A percentile compares a stretch with the other conserved stretches of the same genome.
These are phyloP conservation scores for Acanthisitta chloris DNA, from an alignment of 2,113 vertebrate genomes.

Conservation along the genomic window DNA sequence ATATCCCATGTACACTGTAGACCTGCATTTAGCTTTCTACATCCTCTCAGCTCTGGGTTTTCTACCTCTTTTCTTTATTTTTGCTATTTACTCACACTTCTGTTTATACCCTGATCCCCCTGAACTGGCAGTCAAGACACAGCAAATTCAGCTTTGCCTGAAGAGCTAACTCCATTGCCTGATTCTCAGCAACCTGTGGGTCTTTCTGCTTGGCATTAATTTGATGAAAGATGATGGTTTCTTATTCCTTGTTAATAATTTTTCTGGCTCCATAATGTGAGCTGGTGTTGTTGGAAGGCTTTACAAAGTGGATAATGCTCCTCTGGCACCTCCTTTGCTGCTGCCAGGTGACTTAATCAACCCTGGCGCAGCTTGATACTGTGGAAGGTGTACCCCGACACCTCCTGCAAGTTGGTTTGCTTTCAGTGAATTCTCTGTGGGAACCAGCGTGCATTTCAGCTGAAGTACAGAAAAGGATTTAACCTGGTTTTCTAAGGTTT, in stretches of 20 bases:
- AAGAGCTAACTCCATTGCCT: neutral
- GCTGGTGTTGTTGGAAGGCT: neutral
- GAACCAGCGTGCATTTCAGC: neutral
- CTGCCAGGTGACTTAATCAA: neutral
- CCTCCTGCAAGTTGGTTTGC: neutral
- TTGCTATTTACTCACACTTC: neutral
- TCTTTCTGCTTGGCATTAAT: neutral
- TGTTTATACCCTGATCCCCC: neutral
- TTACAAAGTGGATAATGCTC: neutral
- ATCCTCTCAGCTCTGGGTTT: neutral
- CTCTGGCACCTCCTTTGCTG: neutral
- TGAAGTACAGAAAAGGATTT: neutral
- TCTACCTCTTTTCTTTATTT: neutral
- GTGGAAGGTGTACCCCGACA: neutral
- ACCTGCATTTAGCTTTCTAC: neutral
- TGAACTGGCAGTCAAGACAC: neutral
- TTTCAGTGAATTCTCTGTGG: neutral
- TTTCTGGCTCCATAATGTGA: neutral
- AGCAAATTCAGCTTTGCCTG: neutral
- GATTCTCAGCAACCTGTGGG: neutral
- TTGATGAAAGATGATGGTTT: neutral
- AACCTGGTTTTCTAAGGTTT: neutral
- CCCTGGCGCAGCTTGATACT: neutral
- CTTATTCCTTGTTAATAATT: neutral
- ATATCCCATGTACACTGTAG: neutral